phyloP scores from a whole-genome alignment of 1,140 invertebrate species.

The Drosophila kurseongensis region DNA sequence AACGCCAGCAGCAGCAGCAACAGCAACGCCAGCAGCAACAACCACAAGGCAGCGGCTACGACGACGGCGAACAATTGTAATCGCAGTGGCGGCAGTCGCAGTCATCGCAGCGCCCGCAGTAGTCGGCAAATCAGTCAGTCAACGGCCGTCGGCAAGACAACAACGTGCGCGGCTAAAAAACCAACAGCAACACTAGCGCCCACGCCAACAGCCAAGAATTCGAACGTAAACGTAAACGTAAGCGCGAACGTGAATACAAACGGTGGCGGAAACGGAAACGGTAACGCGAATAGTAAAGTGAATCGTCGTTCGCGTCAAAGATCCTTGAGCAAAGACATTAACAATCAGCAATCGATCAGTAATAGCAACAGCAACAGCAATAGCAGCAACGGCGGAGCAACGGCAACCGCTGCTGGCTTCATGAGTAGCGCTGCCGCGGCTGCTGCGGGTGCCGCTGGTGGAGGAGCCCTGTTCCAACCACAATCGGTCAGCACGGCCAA shows the following conservation, averaged over 20 bases:
- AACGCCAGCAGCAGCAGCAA: conserved; percentile 49
- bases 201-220: conserved; percentile 12
- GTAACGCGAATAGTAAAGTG: conserved; percentile 86
- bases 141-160: conserved; percentile 83
- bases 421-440: conserved; percentile 87
- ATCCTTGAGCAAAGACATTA: conserved; percentile 73
- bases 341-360: conserved; percentile 15
- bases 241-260: conserved; percentile 14
- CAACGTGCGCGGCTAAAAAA: conserved; percentile 83
- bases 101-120: conserved; percentile 67
- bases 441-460: conserved; percentile 84
- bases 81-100: conserved; percentile 61
- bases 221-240: conserved; percentile 23
- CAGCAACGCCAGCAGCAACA: conserved; percentile 40
- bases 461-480: conserved; percentile 88
- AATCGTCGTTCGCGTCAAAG: conserved; percentile 74
- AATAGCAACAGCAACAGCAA: conserved; percentile 57
- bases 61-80: conserved; percentile 33
- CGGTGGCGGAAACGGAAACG: conserved; percentile 40
- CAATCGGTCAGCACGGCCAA: conserved; percentile 57
- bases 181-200: conserved; percentile 18
- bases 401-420: conserved; percentile 86
- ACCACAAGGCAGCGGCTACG: conserved; percentile 32
- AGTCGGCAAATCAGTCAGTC: conserved; percentile 82
- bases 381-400: conserved; percentile 75